Evolutionary conservation across 2,888 invertebrate genomes (phyloP), one percentile per base, ranked within the genome.

Genomic region (Aproaerema taeniolella): DNA sequence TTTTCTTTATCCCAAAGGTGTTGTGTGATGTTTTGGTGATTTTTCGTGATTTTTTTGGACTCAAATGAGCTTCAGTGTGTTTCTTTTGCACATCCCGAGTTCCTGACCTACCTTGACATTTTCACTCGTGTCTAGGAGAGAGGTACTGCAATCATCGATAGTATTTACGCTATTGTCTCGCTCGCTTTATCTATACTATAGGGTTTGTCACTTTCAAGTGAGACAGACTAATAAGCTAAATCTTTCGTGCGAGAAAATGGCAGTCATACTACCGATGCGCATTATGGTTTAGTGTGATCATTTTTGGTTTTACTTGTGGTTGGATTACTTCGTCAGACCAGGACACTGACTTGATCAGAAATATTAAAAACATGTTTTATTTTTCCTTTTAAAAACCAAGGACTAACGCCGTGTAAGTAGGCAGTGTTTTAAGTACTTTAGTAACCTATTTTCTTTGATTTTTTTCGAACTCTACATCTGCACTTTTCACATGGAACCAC

Each of bases 101-200:
- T n/a, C n/a, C n/a, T n/a, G n/a, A 76, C 81, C 85, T 85, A 83
- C 85, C 85, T 83, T 81, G 81, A 85, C 83, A 83, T 85, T 85
- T 67, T 67, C 79, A 68, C 78, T 81, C 71, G 58, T 46, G 53
- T 60, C 59, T 70, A 67, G 72, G 69, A 78, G 63, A 69, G 69
- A 83, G 82, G 79, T 80, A 80, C 71, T 67, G n/a, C n/a, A n/a
- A n/a, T n/a, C n/a, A n/a, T n/a, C n/a, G n/a, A n/a, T n/a, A n/a
- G n/a, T n/a, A n/a, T n/a, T n/a, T n/a, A n/a, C n/a, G n/a, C n/a
- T n/a, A n/a, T n/a, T n/a, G n/a, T n/a, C n/a, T n/a, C n/a, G n/a
- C n/a, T n/a, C n/a, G n/a, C n/a, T n/a, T n/a, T n/a, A n/a, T n/a
- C n/a, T n/a, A n/a, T n/a, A n/a, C n/a, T n/a, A n/a, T n/a, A n/a